Evolutionary conservation across 2,797 vertebrate species (phyloP).

Genomic region (Phalanger gymnotis): DNA sequence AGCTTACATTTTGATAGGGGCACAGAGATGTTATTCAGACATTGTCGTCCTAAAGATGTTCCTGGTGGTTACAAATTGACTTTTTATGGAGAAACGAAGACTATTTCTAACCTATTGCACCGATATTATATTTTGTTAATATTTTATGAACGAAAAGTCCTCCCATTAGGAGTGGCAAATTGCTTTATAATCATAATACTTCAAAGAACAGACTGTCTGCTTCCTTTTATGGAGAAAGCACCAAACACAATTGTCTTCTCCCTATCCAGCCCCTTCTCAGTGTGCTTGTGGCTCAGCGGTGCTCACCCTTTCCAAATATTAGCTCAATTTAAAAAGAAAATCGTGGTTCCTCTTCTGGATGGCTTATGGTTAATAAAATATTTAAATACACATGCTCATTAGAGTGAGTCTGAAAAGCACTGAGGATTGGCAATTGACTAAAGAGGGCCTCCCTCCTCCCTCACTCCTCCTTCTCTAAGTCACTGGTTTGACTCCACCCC

Average conservation of each 20-base stretch:
- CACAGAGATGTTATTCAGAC: slow-evolving; percentile 69
- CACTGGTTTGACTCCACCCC: neutral
- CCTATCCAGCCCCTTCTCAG: slow-evolving; percentile 71
- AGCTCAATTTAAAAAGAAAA: slow-evolving; percentile 74
- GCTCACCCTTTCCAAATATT: slow-evolving; percentile 78
- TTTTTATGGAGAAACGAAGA: slow-evolving; percentile 87
- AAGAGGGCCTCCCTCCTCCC: neutral
- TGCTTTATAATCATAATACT: slow-evolving; percentile 87
- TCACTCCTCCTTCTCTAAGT: neutral
- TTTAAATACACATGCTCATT: slow-evolving; percentile 49
- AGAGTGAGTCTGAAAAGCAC: neutral
- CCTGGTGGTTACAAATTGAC: slow-evolving; percentile 82
- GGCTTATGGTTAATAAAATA: slow-evolving; percentile 47
- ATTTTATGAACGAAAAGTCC: slow-evolving; percentile 88
- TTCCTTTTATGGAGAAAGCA: slow-evolving; percentile 81
- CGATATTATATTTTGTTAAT: slow-evolving; percentile 88
- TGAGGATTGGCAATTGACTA: neutral
- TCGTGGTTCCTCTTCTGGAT: slow-evolving; percentile 9
- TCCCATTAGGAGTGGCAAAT: slow-evolving; percentile 87
- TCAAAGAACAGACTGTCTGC: slow-evolving; percentile 81
- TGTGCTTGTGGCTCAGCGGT: slow-evolving; percentile 69
- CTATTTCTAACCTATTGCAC: slow-evolving; percentile 86
- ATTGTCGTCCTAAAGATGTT: slow-evolving; percentile 74
- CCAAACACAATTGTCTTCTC: slow-evolving; percentile 80
- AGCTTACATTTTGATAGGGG: slow-evolving; percentile 64